Base-by-base conservation (phyloP, 1,140 invertebrate species). In the Diuraphis noxia region DNA sequence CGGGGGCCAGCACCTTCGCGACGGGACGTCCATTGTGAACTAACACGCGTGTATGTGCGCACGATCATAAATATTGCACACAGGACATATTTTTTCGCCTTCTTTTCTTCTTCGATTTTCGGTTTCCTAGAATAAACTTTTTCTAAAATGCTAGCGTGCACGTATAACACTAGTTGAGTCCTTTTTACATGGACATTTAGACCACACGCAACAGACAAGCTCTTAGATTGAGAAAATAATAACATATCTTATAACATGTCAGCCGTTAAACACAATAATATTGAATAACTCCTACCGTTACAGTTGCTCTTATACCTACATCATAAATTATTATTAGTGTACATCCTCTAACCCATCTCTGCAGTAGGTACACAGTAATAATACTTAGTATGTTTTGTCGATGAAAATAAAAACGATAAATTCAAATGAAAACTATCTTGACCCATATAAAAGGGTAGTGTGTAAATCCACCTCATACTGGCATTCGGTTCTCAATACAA, bases 21-120 rank as follows among this genome's bases (percentile, higher is more conserved):
- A 91, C 89, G 89, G 89, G 89, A 52, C 89, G 89, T 91, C 89
- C 77, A 90, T 91, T 91, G 72, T 82, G 89, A 90, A 72, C 63
- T 41, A 23, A 40, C 63, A n/a, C 88, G 46, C 25, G 49, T 87
- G 52, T 90, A 81, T 81, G 43, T 23, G 34, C 34, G 43, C 49
- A 19, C 13, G 89, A 81, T 91, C 89, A 52, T 91, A 91, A 91
- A 91, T 91, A 91, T 91, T 43, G 88, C 46, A 52, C 77, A 9
- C 72, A 25, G 72, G 88, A 81, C 88, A 81, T 77, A 34, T 81
- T 43, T 43, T 49, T 30, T 79, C 63, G 52, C 38, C 17, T 90
- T 90, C 88, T 88, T 52, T 52, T 81, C 41, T 82, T 82, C 43
- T 81, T 25, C 72, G 6, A 81, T 81, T 38, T 81, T 49, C 21